These are phyloP conservation scores for Zosterops borbonicus DNA, from an alignment of 2,113 vertebrate genomes.

Conservation along the genomic window DNA sequence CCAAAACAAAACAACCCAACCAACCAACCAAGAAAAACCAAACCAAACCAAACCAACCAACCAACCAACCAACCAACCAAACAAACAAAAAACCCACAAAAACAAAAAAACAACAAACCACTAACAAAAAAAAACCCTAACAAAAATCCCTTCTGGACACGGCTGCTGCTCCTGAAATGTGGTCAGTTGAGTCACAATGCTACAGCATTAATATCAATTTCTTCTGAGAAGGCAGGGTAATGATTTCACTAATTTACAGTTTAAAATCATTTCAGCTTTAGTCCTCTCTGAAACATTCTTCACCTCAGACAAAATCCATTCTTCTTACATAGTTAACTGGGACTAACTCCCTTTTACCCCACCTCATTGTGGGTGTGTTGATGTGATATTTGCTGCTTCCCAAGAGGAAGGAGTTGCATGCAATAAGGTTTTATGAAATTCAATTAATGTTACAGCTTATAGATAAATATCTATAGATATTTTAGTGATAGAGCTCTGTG, in stretches of 20 bases:
- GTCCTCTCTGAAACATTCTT: neutral
- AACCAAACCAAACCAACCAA: too few relatives aligned
- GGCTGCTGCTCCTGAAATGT: neutral
- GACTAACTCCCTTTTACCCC: neutral
- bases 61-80: too few relatives aligned
- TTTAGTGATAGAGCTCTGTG: neutral
- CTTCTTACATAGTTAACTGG: neutral
- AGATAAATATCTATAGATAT: neutral
- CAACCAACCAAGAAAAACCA: too few relatives aligned
- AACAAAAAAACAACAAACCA: too few relatives aligned
- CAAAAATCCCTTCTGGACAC: neutral
- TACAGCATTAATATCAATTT: neutral
- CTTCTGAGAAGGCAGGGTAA: neutral
- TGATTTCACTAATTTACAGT: neutral
- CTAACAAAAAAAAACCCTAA: neutral
- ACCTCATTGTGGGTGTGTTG: neutral
- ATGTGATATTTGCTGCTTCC: neutral
- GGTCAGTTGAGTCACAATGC: neutral
- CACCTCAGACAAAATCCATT: neutral
- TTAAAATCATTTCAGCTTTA: neutral
- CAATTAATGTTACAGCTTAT: neutral
- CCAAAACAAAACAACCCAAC: too few relatives aligned
- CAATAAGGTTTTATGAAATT: neutral
- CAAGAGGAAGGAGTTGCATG: neutral
- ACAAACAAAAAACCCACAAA: too few relatives aligned